Base-by-base conservation (phyloP, 2,113 vertebrate species). In the Hypomesus transpacificus region DNA sequence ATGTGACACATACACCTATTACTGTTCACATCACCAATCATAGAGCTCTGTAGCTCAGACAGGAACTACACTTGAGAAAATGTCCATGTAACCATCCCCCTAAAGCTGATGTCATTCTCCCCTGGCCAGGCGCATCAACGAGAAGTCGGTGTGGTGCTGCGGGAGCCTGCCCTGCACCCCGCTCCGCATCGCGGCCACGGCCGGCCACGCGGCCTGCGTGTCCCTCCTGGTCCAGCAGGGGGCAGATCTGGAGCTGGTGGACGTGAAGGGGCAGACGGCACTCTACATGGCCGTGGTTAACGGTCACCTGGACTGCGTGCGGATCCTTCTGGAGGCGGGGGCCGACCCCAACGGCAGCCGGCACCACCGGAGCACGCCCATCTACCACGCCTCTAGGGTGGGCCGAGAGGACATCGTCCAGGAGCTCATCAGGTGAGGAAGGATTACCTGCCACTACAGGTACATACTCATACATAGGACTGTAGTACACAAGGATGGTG, bases 161-260 rank as follows among this genome's bases (percentile, higher is more conserved):
- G 96, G 96, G 53, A 96, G 94, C 89, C 87, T 98, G 8, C 96
- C 96, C 70, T 98, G 96, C 81, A 96, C 96, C 0, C 96, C 96
- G 0, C 85, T 98, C 80, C 91, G 95, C 50, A 95, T 98, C 0
- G 96, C 96, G 0, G 93, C 95, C 82, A 97, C 95, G 0, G 95
- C 95, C 0, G 96, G 96, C 21, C 96, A 98, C 0, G 92, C 93
- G 0, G 84, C 92, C 75, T 96, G 94, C 0, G 95, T 97, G 21
- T 91, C 93, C 76, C 94, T 92, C 67, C 91, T 98, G 14, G 94
- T 98, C 58, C 90, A 77, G 56, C 93, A 93, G 76, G 96, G 96
- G 8, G 96, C 96, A 0, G 89, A 95, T 77, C 94, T 98, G 65
- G 96, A 98, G 81, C 89, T 97, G 64, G 95, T 98, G 14, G 96